phyloP scores from a whole-genome alignment of 2,888 invertebrate genomes.

The Mamestra brassicae region DNA sequence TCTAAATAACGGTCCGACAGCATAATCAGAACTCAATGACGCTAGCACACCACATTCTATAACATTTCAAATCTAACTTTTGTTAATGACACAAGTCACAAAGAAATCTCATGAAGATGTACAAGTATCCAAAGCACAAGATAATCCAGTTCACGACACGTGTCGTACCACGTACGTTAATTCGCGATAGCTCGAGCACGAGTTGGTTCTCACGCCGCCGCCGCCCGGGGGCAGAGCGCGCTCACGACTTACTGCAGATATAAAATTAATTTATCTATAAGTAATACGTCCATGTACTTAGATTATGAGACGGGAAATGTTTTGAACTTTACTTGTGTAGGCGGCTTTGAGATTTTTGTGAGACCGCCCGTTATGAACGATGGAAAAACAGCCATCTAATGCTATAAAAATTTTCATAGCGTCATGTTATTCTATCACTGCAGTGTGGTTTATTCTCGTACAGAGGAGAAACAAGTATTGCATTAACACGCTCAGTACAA shows the following conservation, averaged over 20 bases:
- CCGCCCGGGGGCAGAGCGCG: constrained; percentile 87
- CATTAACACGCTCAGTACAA: not conserved
- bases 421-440: not conserved
- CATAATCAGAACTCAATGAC: not conserved
- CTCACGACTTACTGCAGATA: constrained; percentile 88
- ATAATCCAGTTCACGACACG: constrained; percentile 69
- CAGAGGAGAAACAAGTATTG: not conserved
- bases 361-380: not conserved
- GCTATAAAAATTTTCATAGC: not conserved
- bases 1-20: not conserved
- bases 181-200: constrained; percentile 68
- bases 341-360: constrained; percentile 17
- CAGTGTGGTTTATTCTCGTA: not conserved
- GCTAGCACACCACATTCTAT: not conserved
- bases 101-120: constrained; percentile 56
- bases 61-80: not conserved
- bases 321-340: constrained; percentile 49
- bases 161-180: constrained; percentile 69
- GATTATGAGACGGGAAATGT: constrained; percentile 55
- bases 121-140: constrained; percentile 43
- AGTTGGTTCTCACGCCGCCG: constrained; percentile 86
- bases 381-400: not conserved
- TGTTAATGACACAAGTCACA: constrained; percentile 39
- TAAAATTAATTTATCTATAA: constrained; percentile 90
- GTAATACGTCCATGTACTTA: constrained; percentile 75